A percentile compares a stretch with the other conserved stretches of the same genome.
phyloP scores from a whole-genome alignment of 1,140 invertebrate species.

The Manduca sexta region DNA sequence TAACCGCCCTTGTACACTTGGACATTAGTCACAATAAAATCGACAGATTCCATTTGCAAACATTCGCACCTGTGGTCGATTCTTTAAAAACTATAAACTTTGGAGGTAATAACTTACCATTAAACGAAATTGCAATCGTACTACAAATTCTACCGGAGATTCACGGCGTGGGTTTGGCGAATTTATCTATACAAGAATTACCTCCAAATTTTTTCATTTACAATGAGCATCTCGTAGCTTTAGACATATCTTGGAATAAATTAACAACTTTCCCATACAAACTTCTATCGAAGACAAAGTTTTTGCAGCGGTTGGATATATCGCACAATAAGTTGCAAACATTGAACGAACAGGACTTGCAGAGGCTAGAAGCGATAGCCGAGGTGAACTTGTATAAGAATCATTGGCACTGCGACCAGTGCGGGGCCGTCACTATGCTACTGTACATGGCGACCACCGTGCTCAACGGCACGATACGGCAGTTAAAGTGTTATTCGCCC shows the following conservation, averaged over 20 bases:
- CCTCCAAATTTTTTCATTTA: conserved; percentile 71
- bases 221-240: conserved; percentile 51
- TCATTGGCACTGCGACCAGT: conserved; percentile 80
- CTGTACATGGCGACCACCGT: conserved; percentile 70
- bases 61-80: conserved; percentile 76
- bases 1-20: conserved; percentile 77
- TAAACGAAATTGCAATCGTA: conserved; percentile 66
- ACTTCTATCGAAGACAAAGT: conserved; percentile 72
- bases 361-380: conserved; percentile 69
- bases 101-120: conserved; percentile 77
- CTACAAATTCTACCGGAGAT: conserved; percentile 75
- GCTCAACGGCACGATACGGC: conserved; percentile 64
- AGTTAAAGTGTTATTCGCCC: conserved; percentile 72
- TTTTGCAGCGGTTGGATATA: conserved; percentile 76
- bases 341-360: conserved; percentile 73
- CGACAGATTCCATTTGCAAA: conserved; percentile 75
- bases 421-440: conserved; percentile 75
- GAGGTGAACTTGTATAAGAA: conserved; percentile 76
- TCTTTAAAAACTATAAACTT: conserved; percentile 77
- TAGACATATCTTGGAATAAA: conserved; percentile 75
- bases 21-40: conserved; percentile 85
- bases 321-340: conserved; percentile 77
- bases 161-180: conserved; percentile 74
- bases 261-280: conserved; percentile 73
- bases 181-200: conserved; percentile 70